Evolutionary conservation across 1,140 invertebrate species (phyloP), one percentile per base, ranked within the genome.

Genomic region (Papilio xuthus): DNA sequence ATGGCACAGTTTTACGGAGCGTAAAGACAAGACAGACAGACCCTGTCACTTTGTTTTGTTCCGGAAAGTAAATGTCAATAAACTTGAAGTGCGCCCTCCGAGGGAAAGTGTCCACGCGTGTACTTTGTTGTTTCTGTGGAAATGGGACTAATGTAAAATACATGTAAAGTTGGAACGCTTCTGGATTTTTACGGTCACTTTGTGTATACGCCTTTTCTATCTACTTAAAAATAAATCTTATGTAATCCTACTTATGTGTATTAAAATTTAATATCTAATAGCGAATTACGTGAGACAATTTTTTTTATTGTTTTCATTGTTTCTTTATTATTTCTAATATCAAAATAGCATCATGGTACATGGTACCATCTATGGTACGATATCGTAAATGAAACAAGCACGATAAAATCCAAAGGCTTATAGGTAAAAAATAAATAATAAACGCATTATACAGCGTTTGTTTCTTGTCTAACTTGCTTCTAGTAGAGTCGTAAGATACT

Each of bases 61-160:
- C 87, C 82, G 80, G 85, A 90, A 93, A 93, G 92, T 93, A 93
- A 92, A 93, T 92, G 92, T 93, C 90, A 93, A 93, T 92, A 93
- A 89, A 90, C 86, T 88, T 89, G 84, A 90, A 89, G 89, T 85
- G 83, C 82, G 78, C 82, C 85, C 88, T 88, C 82, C 78, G 76
- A 85, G 89, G 85, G 83, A 87, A 87, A 90, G 84, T 89, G 90
- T 84, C 88, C 86, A 85, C 77, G 84, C 79, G 79, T 84, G 74
- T 80, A 82, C 78, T 82, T 84, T 86, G 79, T 86, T 84, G 84
- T 91, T 86, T 87, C 80, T 82, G 72, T 60, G 78, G 79, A 80
- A 80, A 85, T 77, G 80, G 73, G 73, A 79, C 84, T 88, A 89
- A 90, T 89, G 88, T 85, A 86, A 89, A 92, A 91, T 87, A 84